Evolutionary conservation across 2,888 invertebrate genomes (phyloP).

Genomic region (Cynaeus angustus): DNA sequence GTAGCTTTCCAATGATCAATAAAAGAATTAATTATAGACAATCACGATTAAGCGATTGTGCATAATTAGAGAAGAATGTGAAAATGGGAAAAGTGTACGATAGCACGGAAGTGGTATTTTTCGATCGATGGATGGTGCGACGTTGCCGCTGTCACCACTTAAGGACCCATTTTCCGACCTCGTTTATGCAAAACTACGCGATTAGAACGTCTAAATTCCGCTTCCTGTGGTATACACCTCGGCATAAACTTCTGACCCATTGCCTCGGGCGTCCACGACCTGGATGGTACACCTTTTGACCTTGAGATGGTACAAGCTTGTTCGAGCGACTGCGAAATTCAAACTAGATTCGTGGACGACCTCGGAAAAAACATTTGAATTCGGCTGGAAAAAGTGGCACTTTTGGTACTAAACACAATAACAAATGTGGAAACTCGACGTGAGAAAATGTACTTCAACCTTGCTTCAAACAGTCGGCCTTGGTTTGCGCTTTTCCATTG

Average conservation of each 20-base stretch:
- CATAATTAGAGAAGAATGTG: slow-evolving; percentile 26
- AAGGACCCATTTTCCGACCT: no score
- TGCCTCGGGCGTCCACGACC: slow-evolving; percentile 33
- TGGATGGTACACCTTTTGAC: slow-evolving; percentile 34
- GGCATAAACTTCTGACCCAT: slow-evolving; percentile 44
- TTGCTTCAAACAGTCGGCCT: no score
- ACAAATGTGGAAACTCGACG: neutral
- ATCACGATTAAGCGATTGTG: slow-evolving; percentile 10
- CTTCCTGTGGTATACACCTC: neutral
- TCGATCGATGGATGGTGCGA: slow-evolving; percentile 10
- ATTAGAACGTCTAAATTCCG: no score
- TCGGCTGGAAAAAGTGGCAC: no score
- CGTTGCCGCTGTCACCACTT: slow-evolving; percentile 6
- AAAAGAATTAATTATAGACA: slow-evolving; percentile 11
- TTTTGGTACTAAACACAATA: no score
- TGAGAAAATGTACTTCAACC: neutral
- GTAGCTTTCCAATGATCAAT: slow-evolving; percentile 18
- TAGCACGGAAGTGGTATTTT: neutral
- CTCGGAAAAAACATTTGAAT: no score
- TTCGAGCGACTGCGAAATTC: neutral
- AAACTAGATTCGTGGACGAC: neutral
- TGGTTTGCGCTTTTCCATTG: no score
- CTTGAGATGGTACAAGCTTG: neutral
- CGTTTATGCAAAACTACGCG: no score
- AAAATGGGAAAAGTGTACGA: neutral